These are phyloP conservation scores for Oenanthe melanoleuca DNA, from an alignment of 2,113 vertebrate species.

Conservation along the genomic window DNA sequence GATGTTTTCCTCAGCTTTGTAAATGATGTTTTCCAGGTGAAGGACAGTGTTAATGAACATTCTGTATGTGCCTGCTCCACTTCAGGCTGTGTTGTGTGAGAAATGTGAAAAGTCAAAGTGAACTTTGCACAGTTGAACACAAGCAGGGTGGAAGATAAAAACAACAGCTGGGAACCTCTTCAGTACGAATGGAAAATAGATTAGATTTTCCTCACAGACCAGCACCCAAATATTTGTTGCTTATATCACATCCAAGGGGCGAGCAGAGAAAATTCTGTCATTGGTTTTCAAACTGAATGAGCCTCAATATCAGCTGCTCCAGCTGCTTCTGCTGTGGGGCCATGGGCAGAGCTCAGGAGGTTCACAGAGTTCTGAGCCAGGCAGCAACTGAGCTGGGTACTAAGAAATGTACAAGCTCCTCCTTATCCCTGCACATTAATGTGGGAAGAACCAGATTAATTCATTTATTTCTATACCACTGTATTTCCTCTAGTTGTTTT, in stretches of 20 bases:
- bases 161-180: neutral
- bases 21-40: constrained; percentile 64
- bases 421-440: neutral
- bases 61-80: constrained; percentile 1
- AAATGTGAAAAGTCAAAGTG: neutral
- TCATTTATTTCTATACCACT: neutral
- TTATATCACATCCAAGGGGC: neutral
- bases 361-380: neutral
- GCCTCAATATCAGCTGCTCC: neutral
- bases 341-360: neutral
- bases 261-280: neutral
- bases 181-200: neutral
- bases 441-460: neutral
- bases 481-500: neutral
- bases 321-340: neutral
- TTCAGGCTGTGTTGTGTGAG: constrained; percentile 28
- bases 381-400: neutral
- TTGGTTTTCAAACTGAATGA: constrained; percentile 24
- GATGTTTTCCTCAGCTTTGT: constrained; percentile 27
- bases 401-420: neutral
- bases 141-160: neutral
- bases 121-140: neutral
- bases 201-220: neutral
- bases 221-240: neutral
- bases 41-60: constrained; percentile 61